phyloP scores from a whole-genome alignment of 2,888 invertebrate species.

The Drosophila mayaguana region DNA sequence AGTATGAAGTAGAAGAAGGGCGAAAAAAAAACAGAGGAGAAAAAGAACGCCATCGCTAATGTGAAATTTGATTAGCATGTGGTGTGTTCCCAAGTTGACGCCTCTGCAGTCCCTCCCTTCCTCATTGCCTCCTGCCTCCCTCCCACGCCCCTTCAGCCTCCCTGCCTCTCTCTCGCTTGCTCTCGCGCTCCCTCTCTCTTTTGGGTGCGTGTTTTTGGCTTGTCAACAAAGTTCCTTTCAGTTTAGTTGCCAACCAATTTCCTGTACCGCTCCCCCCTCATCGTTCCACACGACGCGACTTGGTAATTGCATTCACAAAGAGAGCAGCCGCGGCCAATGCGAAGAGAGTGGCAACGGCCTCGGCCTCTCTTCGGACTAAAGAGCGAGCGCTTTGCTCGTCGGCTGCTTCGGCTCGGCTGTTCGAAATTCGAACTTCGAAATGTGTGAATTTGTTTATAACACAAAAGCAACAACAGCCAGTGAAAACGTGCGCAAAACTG shows the following conservation, averaged over 20 bases:
- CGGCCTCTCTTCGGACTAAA: conserved; percentile 11
- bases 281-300: background rate
- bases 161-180: background rate
- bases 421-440: conserved; percentile 77
- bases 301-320: conserved; percentile 27
- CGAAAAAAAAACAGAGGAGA: background rate
- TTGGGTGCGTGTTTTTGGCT: conserved; percentile 34
- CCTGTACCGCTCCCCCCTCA: conserved; percentile 10
- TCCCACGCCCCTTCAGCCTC: too few species aligned
- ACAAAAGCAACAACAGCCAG: conserved; percentile 23
- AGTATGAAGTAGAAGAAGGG: too few species aligned
- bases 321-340: conserved; percentile 6
- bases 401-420: conserved; percentile 38
- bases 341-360: background rate
- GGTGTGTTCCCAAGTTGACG: conserved; percentile 21
- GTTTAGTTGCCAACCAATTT: conserved; percentile 47
- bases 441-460: conserved; percentile 75
- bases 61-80: conserved; percentile 67
- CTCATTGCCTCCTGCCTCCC: background rate
- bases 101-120: background rate
- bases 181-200: background rate
- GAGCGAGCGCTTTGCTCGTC: conserved; percentile 18
- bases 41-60: conserved; percentile 43
- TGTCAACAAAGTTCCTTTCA: conserved; percentile 49
- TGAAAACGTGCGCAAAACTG: conserved; percentile 24